A percentile compares a stretch with the other conserved stretches of the same genome.
Conservation (phyloP, 2,113 vertebrate genomes). For the Otus sunia region DNA sequence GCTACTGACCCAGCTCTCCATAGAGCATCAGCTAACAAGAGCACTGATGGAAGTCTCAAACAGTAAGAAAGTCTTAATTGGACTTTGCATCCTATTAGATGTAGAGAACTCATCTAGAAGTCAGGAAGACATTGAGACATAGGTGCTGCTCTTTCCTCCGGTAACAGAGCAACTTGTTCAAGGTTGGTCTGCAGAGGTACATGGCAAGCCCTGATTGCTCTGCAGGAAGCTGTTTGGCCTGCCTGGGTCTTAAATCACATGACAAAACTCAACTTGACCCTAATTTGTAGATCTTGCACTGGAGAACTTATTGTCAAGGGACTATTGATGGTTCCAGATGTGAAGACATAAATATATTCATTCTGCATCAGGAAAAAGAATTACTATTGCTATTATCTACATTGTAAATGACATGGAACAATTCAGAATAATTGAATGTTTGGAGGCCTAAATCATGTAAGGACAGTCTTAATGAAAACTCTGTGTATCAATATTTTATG, state of each 20-base stretch:
- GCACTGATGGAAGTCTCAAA: neutral
- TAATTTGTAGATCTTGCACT: neutral
- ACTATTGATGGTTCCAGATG: neutral
- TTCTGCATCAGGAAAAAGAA: neutral
- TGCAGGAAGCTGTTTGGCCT: neutral
- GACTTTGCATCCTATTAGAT: neutral
- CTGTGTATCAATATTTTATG: slow-evolving; percentile 34
- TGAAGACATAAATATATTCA: neutral
- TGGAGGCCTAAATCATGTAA: neutral
- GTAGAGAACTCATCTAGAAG: neutral
- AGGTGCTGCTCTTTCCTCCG: neutral
- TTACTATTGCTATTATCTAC: neutral
- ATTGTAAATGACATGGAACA: neutral
- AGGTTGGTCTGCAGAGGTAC: neutral
- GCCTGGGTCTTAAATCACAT: neutral
- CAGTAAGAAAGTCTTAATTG: neutral
- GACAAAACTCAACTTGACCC: neutral
- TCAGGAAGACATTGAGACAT: neutral
- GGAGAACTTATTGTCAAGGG: neutral
- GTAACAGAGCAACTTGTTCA: neutral
- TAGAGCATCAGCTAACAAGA: neutral
- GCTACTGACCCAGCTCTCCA: fast-evolving
- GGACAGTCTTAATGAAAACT: neutral
- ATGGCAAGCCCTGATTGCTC: neutral
- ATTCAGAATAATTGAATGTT: neutral